Percentiles rank a stretch among this genome's conserved stretches.
Conservation (phyloP, 2,888 invertebrate species). For the Smittia aterrima region DNA sequence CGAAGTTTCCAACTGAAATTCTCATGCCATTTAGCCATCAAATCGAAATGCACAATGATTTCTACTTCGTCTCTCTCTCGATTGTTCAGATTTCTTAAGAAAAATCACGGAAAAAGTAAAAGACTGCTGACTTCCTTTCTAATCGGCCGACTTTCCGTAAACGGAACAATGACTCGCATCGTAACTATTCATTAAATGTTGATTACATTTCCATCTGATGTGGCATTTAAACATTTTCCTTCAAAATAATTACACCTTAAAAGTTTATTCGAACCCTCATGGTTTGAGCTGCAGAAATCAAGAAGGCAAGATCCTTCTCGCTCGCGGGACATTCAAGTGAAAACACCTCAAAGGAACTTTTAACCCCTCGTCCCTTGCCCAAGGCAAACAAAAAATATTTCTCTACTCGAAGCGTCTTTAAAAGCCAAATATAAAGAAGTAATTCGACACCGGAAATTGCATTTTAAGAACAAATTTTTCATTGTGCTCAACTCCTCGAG, state of each 20-base stretch:
- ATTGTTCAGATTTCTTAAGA: constrained; percentile 6
- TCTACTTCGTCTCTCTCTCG: too few relatives aligned
- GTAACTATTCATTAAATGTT: constrained; percentile 19
- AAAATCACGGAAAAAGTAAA: background rate
- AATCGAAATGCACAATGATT: constrained; percentile 14
- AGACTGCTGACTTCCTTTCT: constrained; percentile 18
- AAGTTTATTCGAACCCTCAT: background rate
- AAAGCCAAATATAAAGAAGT: background rate
- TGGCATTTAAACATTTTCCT: constrained; percentile 21
- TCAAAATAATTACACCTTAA: constrained; percentile 39
- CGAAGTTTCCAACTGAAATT: constrained; percentile 30
- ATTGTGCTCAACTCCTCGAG: too few relatives aligned
- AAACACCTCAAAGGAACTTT: too few relatives aligned
- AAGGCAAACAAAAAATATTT: background rate
- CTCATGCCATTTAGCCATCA: constrained; percentile 29
- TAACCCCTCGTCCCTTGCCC: background rate
- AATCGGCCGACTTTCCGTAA: background rate
- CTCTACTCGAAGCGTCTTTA: background rate
- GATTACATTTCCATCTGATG: constrained; percentile 21
- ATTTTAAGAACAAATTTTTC: constrained; percentile 8
- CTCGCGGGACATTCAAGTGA: background rate
- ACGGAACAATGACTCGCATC: background rate
- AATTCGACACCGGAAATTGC: constrained; percentile 39
- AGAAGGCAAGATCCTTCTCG: constrained; percentile 28
- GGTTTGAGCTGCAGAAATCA: constrained; percentile 11